Percentiles rank a stretch among this genome's conserved stretches.
Conservation (phyloP, 1,140 invertebrate genomes). For the Neodiprion pinetum region DNA sequence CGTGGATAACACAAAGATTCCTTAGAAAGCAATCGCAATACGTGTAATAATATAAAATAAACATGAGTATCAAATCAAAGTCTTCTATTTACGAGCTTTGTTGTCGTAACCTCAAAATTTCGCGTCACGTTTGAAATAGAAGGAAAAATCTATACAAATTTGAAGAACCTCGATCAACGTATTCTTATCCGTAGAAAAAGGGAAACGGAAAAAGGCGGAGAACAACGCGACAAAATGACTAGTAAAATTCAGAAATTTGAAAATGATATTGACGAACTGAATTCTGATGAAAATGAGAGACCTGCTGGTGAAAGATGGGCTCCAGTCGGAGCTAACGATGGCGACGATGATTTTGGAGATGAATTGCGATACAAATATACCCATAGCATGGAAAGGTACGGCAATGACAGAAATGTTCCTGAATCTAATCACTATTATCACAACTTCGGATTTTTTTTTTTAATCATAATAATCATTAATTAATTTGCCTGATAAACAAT, state of each 20-base stretch:
- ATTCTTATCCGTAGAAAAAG: too few species aligned
- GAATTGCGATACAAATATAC: conserved; percentile 48
- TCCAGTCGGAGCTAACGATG: conserved; percentile 68
- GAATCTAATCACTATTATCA: conserved; percentile 15
- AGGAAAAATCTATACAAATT: too few species aligned
- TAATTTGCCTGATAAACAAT: background rate
- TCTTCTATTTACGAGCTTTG: too few species aligned
- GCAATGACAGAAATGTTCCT: background rate
- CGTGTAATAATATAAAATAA: too few species aligned
- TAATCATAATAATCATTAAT: conserved; percentile 6
- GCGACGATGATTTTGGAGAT: conserved; percentile 57
- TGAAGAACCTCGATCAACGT: too few species aligned
- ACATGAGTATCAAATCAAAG: too few species aligned
- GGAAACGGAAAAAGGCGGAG: too few species aligned
- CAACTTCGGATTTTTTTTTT: conserved; percentile 9
- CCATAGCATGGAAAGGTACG: conserved; percentile 44
- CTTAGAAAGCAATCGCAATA: too few species aligned
- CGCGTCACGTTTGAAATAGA: too few species aligned
- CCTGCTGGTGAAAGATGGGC: conserved; percentile 68
- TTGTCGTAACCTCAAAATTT: too few species aligned
- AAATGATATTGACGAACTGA: conserved; percentile 44
- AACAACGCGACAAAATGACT: too few species aligned
- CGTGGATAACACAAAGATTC: too few species aligned
- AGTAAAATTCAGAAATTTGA: conserved; percentile 8
- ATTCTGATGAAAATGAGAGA: conserved; percentile 55